phyloP scores from a whole-genome alignment of 2,113 vertebrate species.

The Nestor notabilis region DNA sequence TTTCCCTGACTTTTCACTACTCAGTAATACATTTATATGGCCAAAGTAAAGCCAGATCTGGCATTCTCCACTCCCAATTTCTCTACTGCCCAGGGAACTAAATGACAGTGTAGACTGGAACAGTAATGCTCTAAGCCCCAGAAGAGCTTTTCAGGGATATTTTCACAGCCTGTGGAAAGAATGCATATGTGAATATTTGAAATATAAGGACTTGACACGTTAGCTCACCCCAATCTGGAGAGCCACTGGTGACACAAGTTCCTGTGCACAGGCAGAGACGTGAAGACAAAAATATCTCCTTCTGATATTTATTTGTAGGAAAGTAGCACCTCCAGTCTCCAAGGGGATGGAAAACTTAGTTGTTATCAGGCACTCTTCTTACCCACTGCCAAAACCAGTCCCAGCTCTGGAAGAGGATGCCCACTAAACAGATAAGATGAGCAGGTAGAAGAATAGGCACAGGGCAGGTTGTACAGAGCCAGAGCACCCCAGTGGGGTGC shows the following conservation, averaged over 20 bases:
- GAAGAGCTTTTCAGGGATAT: slow-evolving; percentile 20
- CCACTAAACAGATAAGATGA: background rate
- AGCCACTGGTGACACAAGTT: slow-evolving; percentile 4
- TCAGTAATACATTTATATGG: slow-evolving; percentile 40
- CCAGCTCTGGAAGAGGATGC: background rate
- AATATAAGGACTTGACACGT: slow-evolving; percentile 29
- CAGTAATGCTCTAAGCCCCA: slow-evolving; percentile 31
- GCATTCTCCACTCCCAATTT: slow-evolving; percentile 6
- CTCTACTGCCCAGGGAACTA: slow-evolving; percentile 33
- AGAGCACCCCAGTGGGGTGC: background rate
- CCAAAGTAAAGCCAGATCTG: slow-evolving; percentile 64
- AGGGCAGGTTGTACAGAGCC: background rate
- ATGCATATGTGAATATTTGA: background rate
- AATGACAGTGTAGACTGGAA: slow-evolving; percentile 30
- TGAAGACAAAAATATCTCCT: background rate
- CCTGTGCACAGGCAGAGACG: background rate
- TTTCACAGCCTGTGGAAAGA: slow-evolving; percentile 51
- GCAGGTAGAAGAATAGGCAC: background rate
- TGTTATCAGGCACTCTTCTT: background rate
- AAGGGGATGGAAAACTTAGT: background rate
- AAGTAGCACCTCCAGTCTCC: background rate
- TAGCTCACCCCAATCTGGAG: background rate
- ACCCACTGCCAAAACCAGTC: background rate
- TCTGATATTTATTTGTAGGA: slow-evolving; percentile 9
- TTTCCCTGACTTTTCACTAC: slow-evolving; percentile 56